These are phyloP conservation scores for Graphium colonna DNA, from an alignment of 2,888 invertebrate species.

Conservation along the genomic window DNA sequence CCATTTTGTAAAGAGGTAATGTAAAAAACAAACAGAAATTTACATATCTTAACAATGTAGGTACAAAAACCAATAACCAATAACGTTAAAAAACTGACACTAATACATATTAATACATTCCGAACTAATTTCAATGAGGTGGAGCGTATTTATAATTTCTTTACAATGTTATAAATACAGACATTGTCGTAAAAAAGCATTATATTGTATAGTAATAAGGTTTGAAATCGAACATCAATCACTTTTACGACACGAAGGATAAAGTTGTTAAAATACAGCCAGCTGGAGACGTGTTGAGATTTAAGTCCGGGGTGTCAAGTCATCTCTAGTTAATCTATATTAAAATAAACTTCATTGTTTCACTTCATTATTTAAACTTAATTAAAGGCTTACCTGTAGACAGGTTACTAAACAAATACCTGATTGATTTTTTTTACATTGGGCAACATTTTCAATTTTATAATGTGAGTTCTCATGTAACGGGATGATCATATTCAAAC, in stretches of 20 bases:
- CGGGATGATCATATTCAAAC: not conserved
- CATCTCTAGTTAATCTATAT: constrained; percentile 76
- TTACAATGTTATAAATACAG: constrained; percentile 24
- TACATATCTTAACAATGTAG: constrained; percentile 66
- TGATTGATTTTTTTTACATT: constrained; percentile 9
- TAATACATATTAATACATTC: constrained; percentile 72
- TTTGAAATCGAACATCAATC: not conserved
- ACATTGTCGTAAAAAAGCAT: not conserved
- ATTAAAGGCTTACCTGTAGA: constrained; percentile 45
- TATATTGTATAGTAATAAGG: not conserved
- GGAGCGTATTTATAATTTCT: constrained; percentile 46
- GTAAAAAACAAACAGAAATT: constrained; percentile 49
- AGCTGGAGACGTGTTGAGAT: constrained; percentile 38
- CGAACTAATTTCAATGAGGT: constrained; percentile 63
- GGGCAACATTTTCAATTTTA: not conserved
- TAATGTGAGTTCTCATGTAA: not conserved
- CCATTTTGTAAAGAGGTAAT: not conserved
- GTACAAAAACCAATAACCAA: constrained; percentile 64
- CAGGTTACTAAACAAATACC: constrained; percentile 17
- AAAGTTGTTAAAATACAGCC: constrained; percentile 26
- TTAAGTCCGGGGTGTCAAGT: constrained; percentile 66
- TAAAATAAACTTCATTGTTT: constrained; percentile 76
- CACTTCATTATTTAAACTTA: constrained; percentile 60
- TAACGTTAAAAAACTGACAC: constrained; percentile 66
- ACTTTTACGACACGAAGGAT: not conserved